phyloP scores from a whole-genome alignment of 35 echinoderm and acorn worm genomes.

The Chiridota heheva region DNA sequence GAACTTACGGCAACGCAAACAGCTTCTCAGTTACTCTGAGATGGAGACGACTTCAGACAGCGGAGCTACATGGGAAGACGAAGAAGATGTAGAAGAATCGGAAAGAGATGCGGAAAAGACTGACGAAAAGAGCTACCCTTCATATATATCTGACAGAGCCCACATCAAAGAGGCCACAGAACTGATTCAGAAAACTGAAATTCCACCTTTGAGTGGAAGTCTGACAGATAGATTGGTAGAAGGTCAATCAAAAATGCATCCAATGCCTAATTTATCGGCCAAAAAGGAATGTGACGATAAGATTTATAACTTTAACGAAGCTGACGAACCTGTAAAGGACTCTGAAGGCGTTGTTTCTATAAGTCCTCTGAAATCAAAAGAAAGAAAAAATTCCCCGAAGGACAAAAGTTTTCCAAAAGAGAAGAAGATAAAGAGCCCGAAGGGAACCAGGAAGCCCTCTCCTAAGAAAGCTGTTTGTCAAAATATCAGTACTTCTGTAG shows the following conservation, averaged over 20 bases:
- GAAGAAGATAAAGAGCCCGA: neutral
- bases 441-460: neutral
- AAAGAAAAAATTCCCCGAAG: conserved; percentile 6
- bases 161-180: neutral
- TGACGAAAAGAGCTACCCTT: conserved; percentile 12
- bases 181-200: too few relatives aligned
- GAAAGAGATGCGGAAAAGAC: neutral
- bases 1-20: conserved; percentile 11
- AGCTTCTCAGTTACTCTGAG: conserved; percentile 32
- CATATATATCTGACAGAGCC: conserved; percentile 15
- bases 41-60: conserved; percentile 43
- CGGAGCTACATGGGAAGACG: conserved; percentile 12
- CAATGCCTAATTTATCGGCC: too few relatives aligned
- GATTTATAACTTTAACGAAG: too few relatives aligned
- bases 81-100: conserved; percentile 24
- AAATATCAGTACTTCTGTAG: too few relatives aligned
- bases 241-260: too few relatives aligned
- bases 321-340: too few relatives aligned
- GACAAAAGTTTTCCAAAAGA: neutral
- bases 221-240: too few relatives aligned
- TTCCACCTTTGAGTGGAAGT: too few relatives aligned
- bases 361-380: too few relatives aligned
- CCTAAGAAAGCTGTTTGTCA: neutral
- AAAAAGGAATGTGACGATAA: too few relatives aligned
- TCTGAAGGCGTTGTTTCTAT: neutral